phyloP scores from a whole-genome alignment of 2,888 invertebrate species.

The Arrhopalites spinosus region DNA sequence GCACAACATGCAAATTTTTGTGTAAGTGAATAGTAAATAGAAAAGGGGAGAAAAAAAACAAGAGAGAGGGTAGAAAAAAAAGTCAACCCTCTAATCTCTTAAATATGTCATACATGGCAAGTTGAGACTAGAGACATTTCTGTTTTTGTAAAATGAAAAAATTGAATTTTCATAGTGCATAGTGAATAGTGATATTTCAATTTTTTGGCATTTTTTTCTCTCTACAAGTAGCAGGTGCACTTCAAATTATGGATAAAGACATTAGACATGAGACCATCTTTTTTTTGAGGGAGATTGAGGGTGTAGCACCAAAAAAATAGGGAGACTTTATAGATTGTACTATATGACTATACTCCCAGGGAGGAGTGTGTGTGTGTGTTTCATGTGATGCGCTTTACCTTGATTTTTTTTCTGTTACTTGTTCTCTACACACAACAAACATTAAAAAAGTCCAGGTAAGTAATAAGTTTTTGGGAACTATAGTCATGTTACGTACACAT shows the following conservation, averaged over 20 bases:
- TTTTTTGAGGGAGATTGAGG: too few species aligned
- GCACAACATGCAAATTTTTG: neutral
- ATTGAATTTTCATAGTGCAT: too few species aligned
- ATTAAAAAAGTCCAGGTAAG: constrained; percentile 3
- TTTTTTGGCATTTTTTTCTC: too few species aligned
- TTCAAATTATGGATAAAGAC: constrained; percentile 13
- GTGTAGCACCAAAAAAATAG: too few species aligned
- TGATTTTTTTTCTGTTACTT: neutral
- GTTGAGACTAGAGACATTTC: neutral
- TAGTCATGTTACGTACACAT: neutral
- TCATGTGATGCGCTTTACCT: neutral
- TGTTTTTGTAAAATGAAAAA: neutral
- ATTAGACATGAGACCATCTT: too few species aligned
- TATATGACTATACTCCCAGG: too few species aligned
- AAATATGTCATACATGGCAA: neutral
- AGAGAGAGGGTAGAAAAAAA: neutral
- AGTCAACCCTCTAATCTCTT: neutral
- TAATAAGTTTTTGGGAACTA: too few species aligned
- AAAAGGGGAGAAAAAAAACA: neutral
- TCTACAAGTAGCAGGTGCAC: constrained; percentile 20
- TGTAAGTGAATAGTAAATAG: neutral
- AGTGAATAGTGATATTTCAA: too few species aligned
- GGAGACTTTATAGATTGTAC: too few species aligned
- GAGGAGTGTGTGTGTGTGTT: neutral
- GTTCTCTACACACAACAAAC: neutral